Conservation (phyloP, 2,888 invertebrate genomes). For the Crematogaster levior region DNA sequence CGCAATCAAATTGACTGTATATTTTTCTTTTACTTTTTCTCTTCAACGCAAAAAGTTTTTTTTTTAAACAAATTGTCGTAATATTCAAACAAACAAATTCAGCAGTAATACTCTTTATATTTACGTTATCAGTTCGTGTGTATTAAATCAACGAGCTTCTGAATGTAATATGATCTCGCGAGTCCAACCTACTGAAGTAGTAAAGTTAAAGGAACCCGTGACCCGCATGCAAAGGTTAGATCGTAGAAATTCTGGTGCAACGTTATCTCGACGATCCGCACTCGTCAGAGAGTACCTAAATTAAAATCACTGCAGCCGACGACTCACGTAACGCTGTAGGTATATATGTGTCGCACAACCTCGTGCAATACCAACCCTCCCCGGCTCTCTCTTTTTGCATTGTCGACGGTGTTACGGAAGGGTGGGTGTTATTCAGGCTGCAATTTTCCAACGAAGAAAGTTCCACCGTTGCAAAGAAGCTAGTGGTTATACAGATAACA, state of each 20-base stretch:
- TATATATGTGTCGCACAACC: constrained; percentile 15
- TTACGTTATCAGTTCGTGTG: neutral
- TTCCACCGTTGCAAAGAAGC: constrained; percentile 30
- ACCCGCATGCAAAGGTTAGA: constrained; percentile 42
- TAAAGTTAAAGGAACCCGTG: constrained; percentile 48
- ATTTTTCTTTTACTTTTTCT: neutral
- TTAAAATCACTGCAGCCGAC: constrained; percentile 48
- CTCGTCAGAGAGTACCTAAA: constrained; percentile 47
- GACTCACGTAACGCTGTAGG: constrained; percentile 24
- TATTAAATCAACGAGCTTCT: constrained; percentile 9
- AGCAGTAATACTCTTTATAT: neutral
- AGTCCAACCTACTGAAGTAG: constrained; percentile 26
- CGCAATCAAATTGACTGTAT: neutral
- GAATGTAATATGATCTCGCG: constrained; percentile 10
- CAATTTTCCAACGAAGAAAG: constrained; percentile 46
- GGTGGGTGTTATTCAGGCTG: constrained; percentile 1
- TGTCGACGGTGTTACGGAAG: constrained; percentile 11
- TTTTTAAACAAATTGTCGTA: neutral
- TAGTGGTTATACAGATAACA: constrained; percentile 45
- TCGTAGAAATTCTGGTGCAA: constrained; percentile 42
- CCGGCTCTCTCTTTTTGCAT: neutral
- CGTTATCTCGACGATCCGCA: constrained; percentile 41
- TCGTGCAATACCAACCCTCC: neutral
- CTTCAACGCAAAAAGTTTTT: neutral
- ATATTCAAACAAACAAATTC: neutral